Evolutionary conservation across 2,888 invertebrate species (phyloP), one percentile per base, ranked within the genome.

Genomic region (Calameuta idolon): DNA sequence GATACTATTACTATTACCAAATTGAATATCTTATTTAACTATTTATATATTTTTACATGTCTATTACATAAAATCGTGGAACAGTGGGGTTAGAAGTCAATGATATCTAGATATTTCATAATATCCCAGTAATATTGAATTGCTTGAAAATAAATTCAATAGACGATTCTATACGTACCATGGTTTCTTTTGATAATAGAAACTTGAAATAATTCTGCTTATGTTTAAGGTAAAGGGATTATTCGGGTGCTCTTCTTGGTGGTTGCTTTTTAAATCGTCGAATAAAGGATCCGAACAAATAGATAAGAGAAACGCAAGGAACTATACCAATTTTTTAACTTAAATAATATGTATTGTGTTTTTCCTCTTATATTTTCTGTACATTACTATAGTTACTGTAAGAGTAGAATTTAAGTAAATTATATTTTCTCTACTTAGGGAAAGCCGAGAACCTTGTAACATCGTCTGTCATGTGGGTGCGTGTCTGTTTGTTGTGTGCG

Each of bases 401-500:
- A 71, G 71, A 71, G 9, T 71, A 71, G 71, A 33, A 15, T 33
- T 71, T 71, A 71, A 71, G 71, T 71, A 71, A 77, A 74, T 75
- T 30, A 79, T 81, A 81, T 81, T 84, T 84, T 80, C 75, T 79
- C 73, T 75, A 79, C 73, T 77, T 69, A 69, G 74, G 69, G 80
- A 79, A 40, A 77, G 12, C 71, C 34, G 31, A 33, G 9, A 34
- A 31, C 55, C 23, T 55, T 55, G 55, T 55, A 55, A 55, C 2
- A 23, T 23, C 23, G 55, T 55, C 55, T 55, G 55, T 55, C 23
- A 9, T 23, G 23, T 55, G 9, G 23, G 55, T 9, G 55, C 55
- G 55, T 55, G 55, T 40, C 15, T 5, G 40, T 40, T 23, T 40
- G 40, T 23, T 3, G 55, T 23, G 55, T 23, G 55, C 23, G 55